Evolutionary conservation across 1,140 invertebrate genomes (phyloP), one percentile per base, ranked within the genome.

Genomic region (Neuroterus valhalla): DNA sequence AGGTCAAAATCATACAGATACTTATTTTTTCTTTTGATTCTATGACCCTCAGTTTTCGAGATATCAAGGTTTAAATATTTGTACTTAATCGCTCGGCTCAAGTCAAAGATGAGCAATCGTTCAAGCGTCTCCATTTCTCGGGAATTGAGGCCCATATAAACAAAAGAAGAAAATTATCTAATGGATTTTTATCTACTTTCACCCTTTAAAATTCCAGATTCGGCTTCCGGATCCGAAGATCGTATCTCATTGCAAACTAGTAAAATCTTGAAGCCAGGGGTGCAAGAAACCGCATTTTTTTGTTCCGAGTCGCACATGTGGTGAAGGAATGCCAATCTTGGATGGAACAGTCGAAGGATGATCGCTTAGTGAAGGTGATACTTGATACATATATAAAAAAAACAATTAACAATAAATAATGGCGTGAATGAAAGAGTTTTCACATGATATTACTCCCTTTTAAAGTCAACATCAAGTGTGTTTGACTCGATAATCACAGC

Each of bases 361-460:
- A 42, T 15, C 23, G 46, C 38, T 26, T 50, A 6, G 31, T 38
- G 10, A 38, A 8, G 31, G 10, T 38, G 31, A 38, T 38, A 38
- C 31, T 38, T 38, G 31, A 38, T 8, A 38, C 10, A 11, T 52
- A 4, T 48, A 50, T 70, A 8, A 31, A 31, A 21, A 52, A 70
- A 72, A 31, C 19, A 44, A 70, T 73, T 46, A 77, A 83, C 76
- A 82, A 86, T 82, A 81, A 85, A 86, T 86, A 84, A 84, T 88
- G 87, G 87, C 87, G 86, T 89, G 86, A 87, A 86, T 78, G 75
- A 85, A 81, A 85, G 83, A 87, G 84, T 82, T 88, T 81, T 85
- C 84, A 88, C 83, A 85, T 88, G 87, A 89, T 83, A 89, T 89
- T 89, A 89, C 82, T 88, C 84, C 86, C 87, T 88, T 87, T 88